Percentiles rank a stretch among this genome's conserved stretches.
Evolutionary conservation across 2,888 invertebrate species (phyloP).

Genomic region (Cheilosia urbana): DNA sequence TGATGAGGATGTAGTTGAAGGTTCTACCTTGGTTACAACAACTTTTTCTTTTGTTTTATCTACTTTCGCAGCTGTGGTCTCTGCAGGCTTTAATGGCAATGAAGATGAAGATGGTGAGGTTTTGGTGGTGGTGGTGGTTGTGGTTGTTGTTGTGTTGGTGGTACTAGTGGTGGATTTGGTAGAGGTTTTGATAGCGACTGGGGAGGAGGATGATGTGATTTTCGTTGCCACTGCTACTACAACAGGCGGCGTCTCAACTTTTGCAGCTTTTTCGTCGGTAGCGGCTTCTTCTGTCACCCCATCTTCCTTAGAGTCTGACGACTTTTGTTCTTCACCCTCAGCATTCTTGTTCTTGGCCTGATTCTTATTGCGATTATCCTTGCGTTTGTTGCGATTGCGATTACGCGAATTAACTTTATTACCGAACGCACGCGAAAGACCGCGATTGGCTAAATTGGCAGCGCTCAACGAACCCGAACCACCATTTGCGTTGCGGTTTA

Average conservation of each 20-base stretch:
- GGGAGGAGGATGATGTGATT: slow-evolving; percentile 49
- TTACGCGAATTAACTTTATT: slow-evolving; percentile 75
- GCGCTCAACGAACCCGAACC: slow-evolving; percentile 44
- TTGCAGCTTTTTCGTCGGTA: slow-evolving; percentile 25
- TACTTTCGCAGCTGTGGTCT: slow-evolving; percentile 32
- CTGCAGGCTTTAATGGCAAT: slow-evolving; percentile 64
- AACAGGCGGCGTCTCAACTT: slow-evolving; percentile 37
- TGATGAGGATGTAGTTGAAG: slow-evolving; percentile 37
- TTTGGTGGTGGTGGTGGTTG: slow-evolving; percentile 56
- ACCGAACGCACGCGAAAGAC: slow-evolving; percentile 69
- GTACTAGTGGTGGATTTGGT: slow-evolving; percentile 45
- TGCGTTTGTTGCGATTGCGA: slow-evolving; percentile 75
- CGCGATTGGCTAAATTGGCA: slow-evolving; percentile 66
- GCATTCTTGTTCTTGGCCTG: slow-evolving; percentile 59
- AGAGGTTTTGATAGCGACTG: slow-evolving; percentile 51
- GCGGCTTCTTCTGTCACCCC: slow-evolving; percentile 20
- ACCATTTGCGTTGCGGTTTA: slow-evolving; percentile 73
- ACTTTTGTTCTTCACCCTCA: slow-evolving; percentile 27
- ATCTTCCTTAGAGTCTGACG: slow-evolving; percentile 30
- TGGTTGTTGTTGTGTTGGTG: slow-evolving; percentile 14
- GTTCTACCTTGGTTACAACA: slow-evolving; percentile 40
- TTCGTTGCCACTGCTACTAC: slow-evolving; percentile 49
- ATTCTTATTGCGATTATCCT: slow-evolving; percentile 72
- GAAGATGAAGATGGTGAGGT: slow-evolving; percentile 68
- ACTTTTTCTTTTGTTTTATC: slow-evolving; percentile 53